Evolutionary conservation across 2,113 vertebrate genomes (phyloP).

Genomic region (Ictalurus punctatus): DNA sequence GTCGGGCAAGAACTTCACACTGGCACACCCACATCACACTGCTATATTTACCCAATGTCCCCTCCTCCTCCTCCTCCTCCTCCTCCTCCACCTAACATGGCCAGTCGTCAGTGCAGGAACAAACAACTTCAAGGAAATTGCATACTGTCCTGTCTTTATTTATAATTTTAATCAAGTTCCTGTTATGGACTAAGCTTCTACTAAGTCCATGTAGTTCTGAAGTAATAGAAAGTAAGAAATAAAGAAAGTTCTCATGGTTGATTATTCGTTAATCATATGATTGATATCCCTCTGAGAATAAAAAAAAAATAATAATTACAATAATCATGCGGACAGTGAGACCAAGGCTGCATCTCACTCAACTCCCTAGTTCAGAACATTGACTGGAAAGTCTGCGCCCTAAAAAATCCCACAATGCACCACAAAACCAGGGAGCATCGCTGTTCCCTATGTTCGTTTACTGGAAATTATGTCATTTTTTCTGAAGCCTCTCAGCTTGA

Average conservation of each 20-base stretch:
- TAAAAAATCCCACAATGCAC: too few species aligned
- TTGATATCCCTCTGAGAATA: background rate
- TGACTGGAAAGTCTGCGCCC: too few species aligned
- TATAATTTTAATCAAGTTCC: background rate
- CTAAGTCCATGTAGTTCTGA: background rate
- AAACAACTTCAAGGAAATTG: conserved; percentile 15
- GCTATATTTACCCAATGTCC: conserved; percentile 32
- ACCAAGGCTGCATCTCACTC: too few species aligned
- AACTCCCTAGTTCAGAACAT: too few species aligned
- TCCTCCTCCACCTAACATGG: conserved; percentile 7
- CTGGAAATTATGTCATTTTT: too few species aligned
- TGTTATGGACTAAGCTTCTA: background rate
- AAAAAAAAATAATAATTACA: background rate
- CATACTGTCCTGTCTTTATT: background rate
- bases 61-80: conserved; percentile 26
- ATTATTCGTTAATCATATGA: background rate
- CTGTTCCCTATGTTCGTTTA: too few species aligned
- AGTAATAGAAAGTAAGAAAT: background rate
- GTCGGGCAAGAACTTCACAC: conserved; percentile 20
- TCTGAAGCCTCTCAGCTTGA: too few species aligned
- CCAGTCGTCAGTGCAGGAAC: background rate
- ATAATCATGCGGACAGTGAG: background rate
- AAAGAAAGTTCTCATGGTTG: background rate
- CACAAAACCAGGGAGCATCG: too few species aligned
- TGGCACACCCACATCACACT: conserved; percentile 25